A percentile compares a stretch with the other conserved stretches of the same genome.
phyloP scores from a whole-genome alignment of 1,140 invertebrate genomes.

The Drosophila rufa region DNA sequence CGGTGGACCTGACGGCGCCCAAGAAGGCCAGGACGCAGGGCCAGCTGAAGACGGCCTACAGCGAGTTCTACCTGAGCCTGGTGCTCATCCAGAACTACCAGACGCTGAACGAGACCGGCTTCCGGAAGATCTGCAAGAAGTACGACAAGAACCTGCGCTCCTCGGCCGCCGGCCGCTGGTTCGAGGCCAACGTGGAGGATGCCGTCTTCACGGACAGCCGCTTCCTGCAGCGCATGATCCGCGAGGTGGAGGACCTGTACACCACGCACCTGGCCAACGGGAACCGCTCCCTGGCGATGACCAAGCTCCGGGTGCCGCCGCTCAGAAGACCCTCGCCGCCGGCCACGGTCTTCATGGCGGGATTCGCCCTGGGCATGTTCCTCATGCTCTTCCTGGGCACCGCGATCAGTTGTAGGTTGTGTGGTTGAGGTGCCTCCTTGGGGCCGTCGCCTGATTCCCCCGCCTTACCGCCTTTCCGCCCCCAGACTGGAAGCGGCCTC shows the following conservation, averaged over 20 bases:
- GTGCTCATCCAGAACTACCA: conserved; percentile 96
- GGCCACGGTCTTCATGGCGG: conserved; percentile 88
- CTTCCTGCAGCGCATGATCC: conserved; percentile 86
- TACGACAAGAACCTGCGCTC: conserved; percentile 93
- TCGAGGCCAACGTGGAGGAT: conserved; percentile 20
- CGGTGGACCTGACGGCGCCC: conserved; percentile 20
- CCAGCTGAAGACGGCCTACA: conserved; percentile 98
- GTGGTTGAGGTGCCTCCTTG: neutral
- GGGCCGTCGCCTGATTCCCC: conserved; percentile 40
- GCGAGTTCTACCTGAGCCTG: conserved; percentile 98
- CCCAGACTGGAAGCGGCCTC: conserved; percentile 75
- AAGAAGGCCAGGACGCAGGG: conserved; percentile 86
- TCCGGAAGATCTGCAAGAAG: conserved; percentile 99
- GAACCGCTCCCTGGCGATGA: conserved; percentile 90
- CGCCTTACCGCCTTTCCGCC: conserved; percentile 84
- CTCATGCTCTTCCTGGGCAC: conserved; percentile 86
- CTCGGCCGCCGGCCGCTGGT: conserved; percentile 29
- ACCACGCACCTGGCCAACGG: conserved; percentile 89
- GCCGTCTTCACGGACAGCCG: conserved; percentile 49
- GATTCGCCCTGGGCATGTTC: conserved; percentile 88
- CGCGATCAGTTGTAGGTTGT: conserved; percentile 55
- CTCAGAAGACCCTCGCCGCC: conserved; percentile 89
- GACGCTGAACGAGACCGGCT: conserved; percentile 99
- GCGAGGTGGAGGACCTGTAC: conserved; percentile 89
- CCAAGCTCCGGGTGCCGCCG: conserved; percentile 90